These are phyloP conservation scores for Drosophila affinis DNA, from an alignment of 2,888 invertebrate genomes.

Conservation along the genomic window DNA sequence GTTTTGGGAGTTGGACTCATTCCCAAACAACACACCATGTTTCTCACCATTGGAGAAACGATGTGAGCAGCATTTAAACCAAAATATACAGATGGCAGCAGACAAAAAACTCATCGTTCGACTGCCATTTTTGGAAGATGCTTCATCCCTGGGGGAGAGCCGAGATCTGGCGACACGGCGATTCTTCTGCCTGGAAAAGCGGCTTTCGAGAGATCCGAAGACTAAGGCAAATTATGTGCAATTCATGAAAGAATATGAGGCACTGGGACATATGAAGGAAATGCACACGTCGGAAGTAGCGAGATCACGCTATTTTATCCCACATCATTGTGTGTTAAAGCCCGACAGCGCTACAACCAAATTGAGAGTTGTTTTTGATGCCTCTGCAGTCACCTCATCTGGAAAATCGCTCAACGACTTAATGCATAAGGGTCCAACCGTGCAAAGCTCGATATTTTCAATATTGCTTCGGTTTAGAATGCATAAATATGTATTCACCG, in stretches of 20 bases:
- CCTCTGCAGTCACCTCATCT: too few species aligned
- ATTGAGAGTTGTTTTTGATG: neutral
- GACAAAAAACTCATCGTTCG: too few species aligned
- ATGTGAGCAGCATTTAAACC: too few species aligned
- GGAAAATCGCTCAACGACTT: neutral
- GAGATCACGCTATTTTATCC: neutral
- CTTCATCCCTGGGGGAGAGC: too few species aligned
- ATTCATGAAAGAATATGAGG: neutral
- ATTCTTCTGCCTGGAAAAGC: neutral
- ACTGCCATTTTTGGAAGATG: too few species aligned
- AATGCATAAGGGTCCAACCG: neutral
- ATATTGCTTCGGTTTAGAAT: slow-evolving; percentile 1
- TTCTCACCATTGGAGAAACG: neutral
- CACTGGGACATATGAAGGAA: neutral
- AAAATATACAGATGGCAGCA: too few species aligned
- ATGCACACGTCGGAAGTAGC: neutral
- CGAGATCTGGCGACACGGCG: neutral
- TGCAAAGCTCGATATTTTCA: neutral
- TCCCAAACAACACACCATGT: neutral
- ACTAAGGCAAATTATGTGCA: neutral
- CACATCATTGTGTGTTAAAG: neutral
- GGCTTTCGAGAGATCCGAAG: neutral
- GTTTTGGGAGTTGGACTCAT: neutral
- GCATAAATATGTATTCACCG: slow-evolving; percentile 9
- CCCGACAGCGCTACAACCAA: neutral